Base-by-base conservation (phyloP, 2,888 invertebrate genomes). In the Dicycla oo region DNA sequence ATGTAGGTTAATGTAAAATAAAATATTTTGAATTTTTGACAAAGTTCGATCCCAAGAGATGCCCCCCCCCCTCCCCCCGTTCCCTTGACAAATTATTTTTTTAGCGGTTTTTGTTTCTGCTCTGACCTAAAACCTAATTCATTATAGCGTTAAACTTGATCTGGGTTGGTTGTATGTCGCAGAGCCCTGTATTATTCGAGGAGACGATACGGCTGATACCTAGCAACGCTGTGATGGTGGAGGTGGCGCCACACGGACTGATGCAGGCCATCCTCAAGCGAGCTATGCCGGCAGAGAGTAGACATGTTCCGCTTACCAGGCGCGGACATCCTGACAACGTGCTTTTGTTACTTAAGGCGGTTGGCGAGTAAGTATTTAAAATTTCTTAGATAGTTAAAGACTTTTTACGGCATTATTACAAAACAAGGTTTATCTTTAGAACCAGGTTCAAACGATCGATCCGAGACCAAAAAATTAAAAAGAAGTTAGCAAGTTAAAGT, bases 181-280 rank as follows among this genome's bases (percentile, higher is more conserved):
- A 95, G 90, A 97, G 93, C 70, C 96, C 97, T 0, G 98, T 98
- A 11, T 92, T 97, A 13, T 98, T 98, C 88, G 98, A 98, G 89
- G 99, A 99, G 92, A 98, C 98, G 0, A 95, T 97, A 2, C 94
- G 94, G 43, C 96, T 97, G 86, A 97, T 99, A 64, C 98, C 98
- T 0, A 94, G 96, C 23, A 97, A 98, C 88, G 98, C 99, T 0
- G 96, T 99, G 43, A 95, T 97, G 20, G 97, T 99, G 68, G 99
- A 99, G 92, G 97, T 99, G 76, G 98, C 99, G 0, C 99, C 99
- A 0, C 99, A 99, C 18, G 74, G 98, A 34, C 95, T 98, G 30
- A 96, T 99, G 70, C 98, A 98, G 66, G 88, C 90, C 7, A 89
- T 90, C 49, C 86, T 98, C 30, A 97, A 97, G 88, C 96, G 98